Percentiles rank a stretch among this genome's conserved stretches.
Conservation (phyloP, 2,797 vertebrate genomes). For the Gallinago solitaria region DNA sequence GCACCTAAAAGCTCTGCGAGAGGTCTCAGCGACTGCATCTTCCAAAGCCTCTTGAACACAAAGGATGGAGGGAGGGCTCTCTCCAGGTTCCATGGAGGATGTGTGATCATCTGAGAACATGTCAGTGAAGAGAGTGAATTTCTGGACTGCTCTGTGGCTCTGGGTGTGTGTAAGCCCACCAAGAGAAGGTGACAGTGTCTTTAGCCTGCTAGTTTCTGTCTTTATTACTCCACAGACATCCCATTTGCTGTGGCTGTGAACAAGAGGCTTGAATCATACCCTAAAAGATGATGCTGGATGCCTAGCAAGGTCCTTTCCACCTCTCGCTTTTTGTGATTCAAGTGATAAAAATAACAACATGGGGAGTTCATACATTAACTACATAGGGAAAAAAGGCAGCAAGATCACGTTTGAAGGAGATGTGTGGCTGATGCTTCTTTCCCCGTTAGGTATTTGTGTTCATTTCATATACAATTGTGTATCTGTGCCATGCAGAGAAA, state of each 20-base stretch:
- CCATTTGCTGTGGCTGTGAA: background rate
- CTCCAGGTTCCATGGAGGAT: background rate
- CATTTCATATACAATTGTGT: background rate
- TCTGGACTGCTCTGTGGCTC: background rate
- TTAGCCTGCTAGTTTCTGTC: background rate
- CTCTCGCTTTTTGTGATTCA: background rate
- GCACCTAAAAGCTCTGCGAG: background rate
- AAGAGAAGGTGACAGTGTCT: background rate
- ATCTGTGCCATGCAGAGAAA: background rate
- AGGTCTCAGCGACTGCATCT: background rate
- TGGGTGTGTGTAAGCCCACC: background rate
- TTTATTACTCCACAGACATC: background rate
- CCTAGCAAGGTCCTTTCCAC: background rate
- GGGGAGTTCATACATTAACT: background rate
- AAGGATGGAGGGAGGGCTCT: background rate
- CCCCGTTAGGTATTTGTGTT: background rate
- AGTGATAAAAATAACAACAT: background rate
- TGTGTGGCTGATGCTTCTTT: background rate
- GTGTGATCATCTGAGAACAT: background rate
- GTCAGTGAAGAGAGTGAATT: background rate
- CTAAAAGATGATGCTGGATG: background rate
- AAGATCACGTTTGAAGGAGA: background rate
- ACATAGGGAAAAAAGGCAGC: background rate
- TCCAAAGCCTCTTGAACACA: background rate
- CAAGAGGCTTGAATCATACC: background rate